Evolutionary conservation across 1,140 invertebrate genomes (phyloP).

Genomic region (Ericerus pela): DNA sequence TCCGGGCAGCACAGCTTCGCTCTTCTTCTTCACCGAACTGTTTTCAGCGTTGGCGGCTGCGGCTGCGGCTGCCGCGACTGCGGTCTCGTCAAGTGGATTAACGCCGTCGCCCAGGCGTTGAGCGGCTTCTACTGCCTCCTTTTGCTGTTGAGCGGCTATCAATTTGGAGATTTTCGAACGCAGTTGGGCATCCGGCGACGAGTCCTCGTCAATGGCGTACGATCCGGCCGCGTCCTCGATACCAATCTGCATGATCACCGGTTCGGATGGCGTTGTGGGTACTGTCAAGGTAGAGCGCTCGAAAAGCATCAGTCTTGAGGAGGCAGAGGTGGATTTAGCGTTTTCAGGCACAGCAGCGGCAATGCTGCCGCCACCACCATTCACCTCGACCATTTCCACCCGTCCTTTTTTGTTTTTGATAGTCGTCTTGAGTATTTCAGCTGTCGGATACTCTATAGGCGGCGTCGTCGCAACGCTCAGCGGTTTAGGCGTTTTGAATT

Average conservation of each 20-base stretch:
- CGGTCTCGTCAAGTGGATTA: conserved; percentile 11
- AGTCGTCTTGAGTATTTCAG: conserved; percentile 16
- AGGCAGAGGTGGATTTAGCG: background rate
- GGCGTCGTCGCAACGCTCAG: conserved; percentile 12
- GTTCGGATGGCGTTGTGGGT: background rate
- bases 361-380: conserved; percentile 16
- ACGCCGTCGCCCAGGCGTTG: conserved; percentile 2
- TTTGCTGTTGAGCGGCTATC: background rate
- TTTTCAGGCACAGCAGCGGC: background rate
- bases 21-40: conserved; percentile 15
- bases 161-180: background rate
- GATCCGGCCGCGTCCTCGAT: background rate
- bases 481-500: background rate
- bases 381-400: conserved; percentile 19
- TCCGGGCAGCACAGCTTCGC: conserved; percentile 14
- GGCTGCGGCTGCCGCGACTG: background rate
- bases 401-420: conserved; percentile 20
- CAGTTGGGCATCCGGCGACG: background rate
- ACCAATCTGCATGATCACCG: background rate
- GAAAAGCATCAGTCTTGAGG: background rate
- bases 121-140: background rate
- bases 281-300: background rate
- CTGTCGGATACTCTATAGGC: conserved; percentile 11
- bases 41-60: background rate
- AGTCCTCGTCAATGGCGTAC: background rate